Base-by-base conservation (phyloP, 2,797 vertebrate genomes). In the Spinus olivaceus region DNA sequence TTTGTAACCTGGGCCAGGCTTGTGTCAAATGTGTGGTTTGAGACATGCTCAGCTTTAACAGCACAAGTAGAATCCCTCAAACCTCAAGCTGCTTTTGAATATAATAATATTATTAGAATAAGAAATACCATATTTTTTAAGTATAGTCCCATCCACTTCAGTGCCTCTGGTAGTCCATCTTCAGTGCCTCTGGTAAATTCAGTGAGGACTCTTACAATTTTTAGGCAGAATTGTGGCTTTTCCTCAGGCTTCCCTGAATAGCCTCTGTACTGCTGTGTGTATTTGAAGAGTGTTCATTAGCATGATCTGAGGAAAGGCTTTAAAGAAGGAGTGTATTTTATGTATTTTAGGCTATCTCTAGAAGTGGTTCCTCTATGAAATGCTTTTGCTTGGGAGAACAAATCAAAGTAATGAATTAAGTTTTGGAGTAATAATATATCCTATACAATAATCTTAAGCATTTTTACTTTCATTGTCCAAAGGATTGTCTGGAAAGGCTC, bases 311-410 rank as follows among this genome's bases (percentile, higher is more conserved):
- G 49, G 47, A 65, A 61, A 53, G 20, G 19, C 39, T 84, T 72
- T 88, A 59, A 80, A 66, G 65, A 59, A 65, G 32, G 2, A 65
- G 28, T 1, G 0, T 57, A 3, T 65, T 57, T 76, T 0, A 1
- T 1, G 0, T 57, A 3, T 65, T 57, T 76, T 0, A 1, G 9
- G 3, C 1, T 49, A 8, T 61, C 41, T 84, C 56, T 87, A 35
- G 41, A 78, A 93, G 73, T 18, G 3, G 1, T 66, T 81, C 13
- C 53, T 90, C 21, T 60, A 10, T 50, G 4, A 86, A 94, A 86
- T 4, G 1, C 16, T 81, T 77, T 61, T 49, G 22, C 44, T 63
- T 54, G 18, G 28, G 18, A 88, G 19, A 83, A 69, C 6, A 81
- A 91, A 86, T 59, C 6, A 6, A 77, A 67, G 17, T 30, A 72